A percentile compares a stretch with the other conserved stretches of the same genome.
Conservation (phyloP, 2,888 invertebrate species). For the Geophilus truncorum region DNA sequence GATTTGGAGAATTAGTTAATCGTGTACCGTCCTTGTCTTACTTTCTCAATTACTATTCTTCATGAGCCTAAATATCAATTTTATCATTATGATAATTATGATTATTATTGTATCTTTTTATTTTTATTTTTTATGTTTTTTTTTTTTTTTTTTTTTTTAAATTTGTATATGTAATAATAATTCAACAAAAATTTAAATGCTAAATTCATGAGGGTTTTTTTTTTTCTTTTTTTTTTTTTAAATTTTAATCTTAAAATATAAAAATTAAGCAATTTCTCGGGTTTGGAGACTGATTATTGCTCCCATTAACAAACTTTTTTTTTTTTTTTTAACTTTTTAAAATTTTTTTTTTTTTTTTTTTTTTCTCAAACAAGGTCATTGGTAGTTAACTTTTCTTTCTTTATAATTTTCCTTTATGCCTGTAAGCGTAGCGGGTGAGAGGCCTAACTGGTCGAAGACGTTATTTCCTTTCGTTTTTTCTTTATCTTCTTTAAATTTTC, state of each 20-base stretch:
- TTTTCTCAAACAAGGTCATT: background rate
- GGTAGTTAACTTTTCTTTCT: background rate
- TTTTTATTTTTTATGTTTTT: too few species aligned
- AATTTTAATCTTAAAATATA: too few species aligned
- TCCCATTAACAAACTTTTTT: background rate
- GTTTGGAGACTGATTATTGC: background rate
- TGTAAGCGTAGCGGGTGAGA: constrained; percentile 12
- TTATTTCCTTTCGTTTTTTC: background rate
- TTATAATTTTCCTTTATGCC: background rate
- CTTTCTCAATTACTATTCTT: background rate
- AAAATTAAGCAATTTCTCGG: too few species aligned
- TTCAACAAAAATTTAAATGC: too few species aligned
- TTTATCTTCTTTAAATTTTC: background rate
- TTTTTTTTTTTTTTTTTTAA: too few species aligned
- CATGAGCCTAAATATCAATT: background rate
- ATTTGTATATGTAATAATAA: too few species aligned
- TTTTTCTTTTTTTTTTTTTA: too few species aligned
- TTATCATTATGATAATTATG: too few species aligned
- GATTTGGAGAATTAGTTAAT: constrained; percentile 20
- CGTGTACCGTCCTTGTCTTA: constrained; percentile 20
- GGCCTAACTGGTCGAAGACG: background rate
- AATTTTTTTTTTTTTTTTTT: background rate
- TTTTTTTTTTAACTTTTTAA: background rate
- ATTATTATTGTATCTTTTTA: too few species aligned
- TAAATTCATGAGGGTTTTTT: too few species aligned